Evolutionary conservation across 2,797 vertebrate species (phyloP).

Genomic region (Manis javanica): DNA sequence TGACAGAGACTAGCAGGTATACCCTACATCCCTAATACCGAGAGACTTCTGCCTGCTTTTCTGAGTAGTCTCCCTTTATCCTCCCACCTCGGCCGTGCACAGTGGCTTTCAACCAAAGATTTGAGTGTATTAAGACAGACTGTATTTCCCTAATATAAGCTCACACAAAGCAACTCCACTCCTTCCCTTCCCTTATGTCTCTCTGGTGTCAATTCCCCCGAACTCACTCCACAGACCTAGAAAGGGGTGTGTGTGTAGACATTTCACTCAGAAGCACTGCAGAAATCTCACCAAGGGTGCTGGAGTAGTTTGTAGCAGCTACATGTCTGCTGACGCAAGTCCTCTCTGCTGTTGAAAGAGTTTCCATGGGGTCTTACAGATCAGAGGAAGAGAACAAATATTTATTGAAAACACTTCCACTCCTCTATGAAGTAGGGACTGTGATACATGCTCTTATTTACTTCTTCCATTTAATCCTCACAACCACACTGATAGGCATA

Average conservation of each 20-base stretch:
- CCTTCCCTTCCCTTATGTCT: neutral
- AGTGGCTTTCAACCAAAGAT: neutral
- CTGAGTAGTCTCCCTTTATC: neutral
- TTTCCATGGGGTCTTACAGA: neutral
- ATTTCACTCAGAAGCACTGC: neutral
- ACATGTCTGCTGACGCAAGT: neutral
- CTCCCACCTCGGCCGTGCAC: neutral
- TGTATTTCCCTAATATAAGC: neutral
- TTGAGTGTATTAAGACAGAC: neutral
- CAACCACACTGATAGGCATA: neutral
- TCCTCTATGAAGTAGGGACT: neutral
- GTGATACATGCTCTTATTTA: neutral
- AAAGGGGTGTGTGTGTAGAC: neutral
- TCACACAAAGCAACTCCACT: neutral
- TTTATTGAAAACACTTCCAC: neutral
- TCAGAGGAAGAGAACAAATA: neutral
- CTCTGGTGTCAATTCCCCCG: neutral
- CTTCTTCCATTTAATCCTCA: conserved; percentile 4
- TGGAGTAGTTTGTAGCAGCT: neutral
- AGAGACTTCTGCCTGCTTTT: neutral
- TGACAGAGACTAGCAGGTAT: neutral
- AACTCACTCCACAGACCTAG: neutral
- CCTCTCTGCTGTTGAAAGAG: neutral
- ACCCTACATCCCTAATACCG: neutral
- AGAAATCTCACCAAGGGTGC: neutral